Percentiles rank a stretch among this genome's conserved stretches.
phyloP scores from a whole-genome alignment of 2,797 vertebrate genomes.

The Cynodonichthys magdalenae region DNA sequence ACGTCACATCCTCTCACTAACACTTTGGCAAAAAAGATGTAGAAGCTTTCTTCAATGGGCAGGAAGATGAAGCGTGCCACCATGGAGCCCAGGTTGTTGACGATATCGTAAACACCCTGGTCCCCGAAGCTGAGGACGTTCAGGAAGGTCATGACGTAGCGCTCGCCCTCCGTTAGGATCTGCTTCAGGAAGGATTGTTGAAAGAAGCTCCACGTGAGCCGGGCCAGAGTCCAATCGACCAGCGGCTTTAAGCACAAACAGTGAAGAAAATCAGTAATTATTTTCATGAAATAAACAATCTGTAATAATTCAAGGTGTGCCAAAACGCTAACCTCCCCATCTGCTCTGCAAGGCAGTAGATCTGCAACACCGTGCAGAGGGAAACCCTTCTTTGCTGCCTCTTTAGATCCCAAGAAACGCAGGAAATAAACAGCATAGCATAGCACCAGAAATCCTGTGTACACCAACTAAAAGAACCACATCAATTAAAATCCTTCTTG shows the following conservation, averaged over 20 bases:
- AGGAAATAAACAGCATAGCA: constrained; percentile 89
- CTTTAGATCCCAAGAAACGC: constrained; percentile 86
- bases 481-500: constrained; percentile 6
- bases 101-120: constrained; percentile 94
- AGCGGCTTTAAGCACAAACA: constrained; percentile 76
- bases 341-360: constrained; percentile 81
- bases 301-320: neutral
- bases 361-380: constrained; percentile 83
- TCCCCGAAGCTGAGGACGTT: constrained; percentile 97
- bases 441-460: constrained; percentile 86
- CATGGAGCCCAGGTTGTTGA: constrained; percentile 98
- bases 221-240: constrained; percentile 88
- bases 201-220: constrained; percentile 96
- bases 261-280: neutral
- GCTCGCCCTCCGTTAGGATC: constrained; percentile 95
- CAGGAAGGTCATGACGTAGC: constrained; percentile 98
- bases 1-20: constrained; percentile 87
- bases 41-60: constrained; percentile 98
- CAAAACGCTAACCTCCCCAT: constrained; percentile 79
- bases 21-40: constrained; percentile 95
- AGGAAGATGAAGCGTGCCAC: constrained; percentile 95
- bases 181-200: constrained; percentile 98
- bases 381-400: constrained; percentile 84
- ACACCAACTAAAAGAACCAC: constrained; percentile 81
- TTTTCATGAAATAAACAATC: constrained; percentile 5